These are phyloP conservation scores for Lacerta viridis DNA, from an alignment of 2,797 vertebrate species.

Conservation along the genomic window DNA sequence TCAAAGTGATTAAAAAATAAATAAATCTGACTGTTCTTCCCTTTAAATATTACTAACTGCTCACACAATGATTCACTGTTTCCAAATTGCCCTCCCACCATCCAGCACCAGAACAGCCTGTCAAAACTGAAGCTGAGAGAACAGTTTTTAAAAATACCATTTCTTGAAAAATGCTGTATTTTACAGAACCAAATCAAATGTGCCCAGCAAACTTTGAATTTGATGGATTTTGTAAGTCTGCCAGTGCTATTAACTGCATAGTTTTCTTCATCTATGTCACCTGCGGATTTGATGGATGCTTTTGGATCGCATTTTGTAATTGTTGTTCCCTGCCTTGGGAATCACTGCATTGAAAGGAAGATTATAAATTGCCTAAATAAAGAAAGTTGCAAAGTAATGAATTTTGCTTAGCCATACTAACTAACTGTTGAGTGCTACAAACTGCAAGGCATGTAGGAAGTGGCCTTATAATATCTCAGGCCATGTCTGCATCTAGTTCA, in stretches of 20 bases:
- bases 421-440: not conserved
- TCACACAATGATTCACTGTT: slow-evolving; percentile 20
- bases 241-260: no score
- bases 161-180: slow-evolving; percentile 2
- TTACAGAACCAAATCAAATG: not conserved
- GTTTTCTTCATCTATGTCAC: not conserved
- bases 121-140: slow-evolving; percentile 1
- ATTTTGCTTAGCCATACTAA: not conserved
- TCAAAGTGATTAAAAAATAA: not conserved
- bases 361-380: not conserved
- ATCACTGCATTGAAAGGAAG: not conserved
- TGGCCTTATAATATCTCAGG: no score
- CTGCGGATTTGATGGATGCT: not conserved
- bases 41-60: slow-evolving; percentile 30
- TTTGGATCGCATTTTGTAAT: not conserved
- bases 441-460: not conserved
- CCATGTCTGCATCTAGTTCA: not conserved
- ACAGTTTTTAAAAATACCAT: not conserved
- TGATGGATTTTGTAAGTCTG: not conserved
- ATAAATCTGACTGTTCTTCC: slow-evolving; percentile 30
- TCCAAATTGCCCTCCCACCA: slow-evolving; percentile 38
- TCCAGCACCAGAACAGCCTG: slow-evolving; percentile 29
- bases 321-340: not conserved
- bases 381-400: not conserved
- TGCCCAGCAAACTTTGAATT: not conserved